These are phyloP conservation scores for Pitta sordida DNA, from an alignment of 2,113 vertebrate species.

Conservation along the genomic window DNA sequence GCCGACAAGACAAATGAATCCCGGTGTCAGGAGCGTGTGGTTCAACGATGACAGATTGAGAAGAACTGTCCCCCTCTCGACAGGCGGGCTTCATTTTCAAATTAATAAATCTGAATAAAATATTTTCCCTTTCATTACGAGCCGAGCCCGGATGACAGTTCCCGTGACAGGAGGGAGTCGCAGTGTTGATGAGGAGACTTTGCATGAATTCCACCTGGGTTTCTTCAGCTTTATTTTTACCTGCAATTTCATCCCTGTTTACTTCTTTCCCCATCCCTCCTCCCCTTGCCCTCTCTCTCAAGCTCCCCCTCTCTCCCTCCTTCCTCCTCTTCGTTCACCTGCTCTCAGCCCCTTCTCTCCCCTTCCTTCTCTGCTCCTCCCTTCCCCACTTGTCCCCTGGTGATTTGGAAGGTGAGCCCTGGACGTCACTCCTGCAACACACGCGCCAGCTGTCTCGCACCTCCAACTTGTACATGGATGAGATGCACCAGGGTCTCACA, in stretches of 20 bases:
- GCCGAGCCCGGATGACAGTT: conserved; percentile 93
- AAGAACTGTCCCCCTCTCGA: conserved; percentile 98
- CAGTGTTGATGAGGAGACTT: conserved; percentile 92
- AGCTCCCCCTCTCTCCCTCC: not conserved
- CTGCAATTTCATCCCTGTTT: conserved; percentile 75
- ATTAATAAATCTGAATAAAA: conserved; percentile 99
- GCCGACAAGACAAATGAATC: conserved; percentile 99
- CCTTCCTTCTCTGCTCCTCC: not conserved
- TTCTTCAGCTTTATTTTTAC: conserved; percentile 84
- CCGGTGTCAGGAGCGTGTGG: conserved; percentile 93
- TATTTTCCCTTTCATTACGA: conserved; percentile 99
- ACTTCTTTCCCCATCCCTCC: conserved; percentile 47
- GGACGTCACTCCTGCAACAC: not conserved
- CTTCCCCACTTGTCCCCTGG: not conserved
- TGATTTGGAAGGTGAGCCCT: conserved; percentile 3
- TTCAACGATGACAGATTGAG: conserved; percentile 98
- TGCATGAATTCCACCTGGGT: conserved; percentile 96
- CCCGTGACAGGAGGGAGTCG: conserved; percentile 88
- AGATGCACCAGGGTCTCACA: not conserved
- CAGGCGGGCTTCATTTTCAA: conserved; percentile 99
- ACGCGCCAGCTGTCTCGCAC: not conserved
- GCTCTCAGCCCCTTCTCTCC: not conserved
- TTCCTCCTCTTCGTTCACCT: not conserved
- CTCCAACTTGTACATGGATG: fast-evolving
- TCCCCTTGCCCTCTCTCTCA: conserved; percentile 49